Conservation (phyloP, 2,113 vertebrate genomes). For the Puntigrus tetrazona region DNA sequence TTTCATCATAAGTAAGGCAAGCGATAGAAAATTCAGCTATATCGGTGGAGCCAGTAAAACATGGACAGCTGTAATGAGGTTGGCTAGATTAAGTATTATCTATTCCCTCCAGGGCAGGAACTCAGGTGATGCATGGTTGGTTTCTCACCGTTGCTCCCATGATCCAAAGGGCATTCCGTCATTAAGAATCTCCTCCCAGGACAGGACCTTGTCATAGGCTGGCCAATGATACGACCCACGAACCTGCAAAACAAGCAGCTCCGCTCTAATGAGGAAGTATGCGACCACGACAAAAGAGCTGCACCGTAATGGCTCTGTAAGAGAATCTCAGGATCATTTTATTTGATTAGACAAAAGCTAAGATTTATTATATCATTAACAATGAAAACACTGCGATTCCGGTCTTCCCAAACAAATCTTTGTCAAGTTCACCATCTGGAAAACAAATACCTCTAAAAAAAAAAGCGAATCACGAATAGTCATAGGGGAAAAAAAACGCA, state of each 20-base stretch:
- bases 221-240: slow-evolving; percentile 37
- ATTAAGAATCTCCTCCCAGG: slow-evolving; percentile 44
- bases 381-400: slow-evolving; percentile 30
- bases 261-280: slow-evolving; percentile 42
- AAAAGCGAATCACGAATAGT: no score
- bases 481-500: slow-evolving; percentile 29
- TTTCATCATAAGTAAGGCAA: slow-evolving; percentile 60
- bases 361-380: slow-evolving; percentile 54
- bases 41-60: slow-evolving; percentile 61
- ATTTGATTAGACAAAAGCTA: slow-evolving; percentile 37
- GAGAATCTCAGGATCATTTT: slow-evolving; percentile 9
- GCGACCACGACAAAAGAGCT: not conserved
- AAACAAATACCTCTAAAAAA: slow-evolving; percentile 50
- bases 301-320: not conserved
- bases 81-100: slow-evolving; percentile 67
- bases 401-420: slow-evolving; percentile 35
- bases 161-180: slow-evolving; percentile 20
- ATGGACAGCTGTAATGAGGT: slow-evolving; percentile 68
- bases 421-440: slow-evolving; percentile 38
- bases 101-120: slow-evolving; percentile 60
- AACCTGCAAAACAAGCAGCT: slow-evolving; percentile 52
- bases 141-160: not conserved
- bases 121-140: slow-evolving; percentile 59
- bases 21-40: slow-evolving; percentile 40
- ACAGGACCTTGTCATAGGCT: slow-evolving; percentile 52